Evolutionary conservation across 2,888 invertebrate genomes (phyloP), one percentile per base, ranked within the genome.

Genomic region (Marasmarcha lunaedactyla): DNA sequence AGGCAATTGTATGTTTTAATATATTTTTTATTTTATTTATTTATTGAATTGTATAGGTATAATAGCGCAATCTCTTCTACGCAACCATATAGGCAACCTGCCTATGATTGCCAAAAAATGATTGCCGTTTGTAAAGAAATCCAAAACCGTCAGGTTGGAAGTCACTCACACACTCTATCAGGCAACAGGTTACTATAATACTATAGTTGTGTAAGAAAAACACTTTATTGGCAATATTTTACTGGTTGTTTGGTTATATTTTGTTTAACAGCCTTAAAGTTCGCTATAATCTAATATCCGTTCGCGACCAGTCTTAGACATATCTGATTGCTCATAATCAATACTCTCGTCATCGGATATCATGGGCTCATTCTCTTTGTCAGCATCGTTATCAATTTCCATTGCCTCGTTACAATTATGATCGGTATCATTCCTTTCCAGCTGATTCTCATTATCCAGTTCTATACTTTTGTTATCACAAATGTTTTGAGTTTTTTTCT

Each of bases 331-430:
- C 4, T 30, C 6, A 30, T 7, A 30, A 30, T 30, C 30, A n/a
- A 4, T 30, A 7, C 30, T 30, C 30, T 30, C 30, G 30, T 30
- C 30, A 30, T 30, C 30, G 4, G 30, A 30, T n/a, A 30, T 30
- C 30, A 25, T 30, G 30, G 30, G 30, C 30, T 30, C 30, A 30
- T 30, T 30, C n/a, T 30, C 30, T 30, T 30, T 30, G 30, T 30
- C 30, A 30, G 30, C 30, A 30, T 30, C 30, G 11, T 30, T 30
- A 30, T 30, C 30, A 30, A 30, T 30, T 30, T 30, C 30, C 30
- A 30, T 30, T 30, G 30, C 6, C 30, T 30, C 30, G 2, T 30
- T 30, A 30, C 30, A 30, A 30, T 4, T 30, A 30, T 30, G 30
- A n/a, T 30, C 30, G 11, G 4, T 2, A 30, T 30, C 30, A 30